Base-by-base conservation (phyloP, 2,113 vertebrate species). In the Ginglymostoma cirratum region DNA sequence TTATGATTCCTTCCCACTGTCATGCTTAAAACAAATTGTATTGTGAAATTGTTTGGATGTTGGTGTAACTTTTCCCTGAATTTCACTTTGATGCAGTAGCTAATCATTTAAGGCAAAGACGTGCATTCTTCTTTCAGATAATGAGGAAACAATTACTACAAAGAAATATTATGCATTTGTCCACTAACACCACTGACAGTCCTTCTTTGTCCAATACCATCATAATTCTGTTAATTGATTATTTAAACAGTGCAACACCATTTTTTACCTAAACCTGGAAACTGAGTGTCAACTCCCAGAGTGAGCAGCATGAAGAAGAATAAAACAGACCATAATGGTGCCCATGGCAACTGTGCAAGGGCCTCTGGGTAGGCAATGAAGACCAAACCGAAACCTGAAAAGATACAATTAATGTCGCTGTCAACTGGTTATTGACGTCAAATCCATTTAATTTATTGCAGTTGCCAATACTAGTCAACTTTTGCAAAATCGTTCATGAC, bases 291-390 rank as follows among this genome's bases (percentile, higher is more conserved):
- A 2, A 99, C 97, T 42, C 99, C 99, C 96, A 99, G 97, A 45
- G 98, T 99, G 87, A 99, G 65, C 23, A 99, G 98, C 99, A 99
- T 99, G 96, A 99, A 98, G 97, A 99, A 99, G 97, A 99, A 99
- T 96, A 99, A 97, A 96, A 98, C 96, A 67, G 99, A 99, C 99
- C 99, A 99, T 72, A 99, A 76, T 8, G 30, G 30, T 34, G 72
- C 72, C 80, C 98, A 96, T 0, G 99, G 99, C 34, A 99, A 97
- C 96, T 98, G 97, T 2, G 98, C 98, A 70, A 99, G 96, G 99
- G 72, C 99, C 96, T 99, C 98, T 95, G 99, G 99, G 96, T 99
- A 99, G 14, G 98, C 99, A 96, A 99, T 98, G 96, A 99, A 99
- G 6, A 98, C 98, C 96, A 99, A 96, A 61, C 98, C 98, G 97